Conservation (phyloP, 1,140 invertebrate genomes). For the Drosophila kohkoa region DNA sequence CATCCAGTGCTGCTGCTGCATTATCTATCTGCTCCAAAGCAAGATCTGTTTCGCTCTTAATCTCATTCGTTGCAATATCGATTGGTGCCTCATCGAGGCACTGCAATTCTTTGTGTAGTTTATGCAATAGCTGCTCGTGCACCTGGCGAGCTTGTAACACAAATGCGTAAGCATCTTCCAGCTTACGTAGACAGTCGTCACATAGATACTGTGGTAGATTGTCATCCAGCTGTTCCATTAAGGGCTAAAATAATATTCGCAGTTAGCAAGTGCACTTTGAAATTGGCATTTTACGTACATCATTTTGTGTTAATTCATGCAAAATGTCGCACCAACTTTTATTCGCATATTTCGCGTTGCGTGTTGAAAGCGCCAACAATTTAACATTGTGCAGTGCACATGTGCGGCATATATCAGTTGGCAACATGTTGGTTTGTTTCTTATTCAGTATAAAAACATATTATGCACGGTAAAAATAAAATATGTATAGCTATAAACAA, state of each 20-base stretch:
- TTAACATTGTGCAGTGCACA: conserved; percentile 50
- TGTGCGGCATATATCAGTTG: conserved; percentile 59
- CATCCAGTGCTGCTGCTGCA: not conserved
- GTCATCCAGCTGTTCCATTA: conserved; percentile 42
- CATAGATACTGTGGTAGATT: conserved; percentile 61
- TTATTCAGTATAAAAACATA: not conserved
- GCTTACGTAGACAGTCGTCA: conserved; percentile 36
- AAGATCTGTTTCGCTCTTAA: conserved; percentile 54
- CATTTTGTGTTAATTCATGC: conserved; percentile 64
- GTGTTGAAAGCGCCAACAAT: conserved; percentile 48
- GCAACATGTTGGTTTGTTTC: conserved; percentile 44
- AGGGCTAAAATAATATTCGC: conserved; percentile 17
- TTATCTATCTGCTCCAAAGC: conserved; percentile 7
- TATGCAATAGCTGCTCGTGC: conserved; percentile 49
- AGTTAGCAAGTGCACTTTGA: not conserved
- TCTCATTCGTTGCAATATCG: conserved; percentile 50
- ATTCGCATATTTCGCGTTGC: conserved; percentile 38
- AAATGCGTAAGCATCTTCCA: conserved; percentile 62
- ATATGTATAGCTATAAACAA: not conserved
- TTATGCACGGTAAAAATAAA: not conserved
- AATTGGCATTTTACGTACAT: conserved; percentile 39
- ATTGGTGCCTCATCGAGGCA: conserved; percentile 65
- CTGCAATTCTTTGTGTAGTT: conserved; percentile 33
- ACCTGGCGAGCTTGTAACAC: conserved; percentile 57
- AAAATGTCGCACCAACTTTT: conserved; percentile 55